Conservation (phyloP, 2,113 vertebrate genomes). For the Alouatta palliata region DNA sequence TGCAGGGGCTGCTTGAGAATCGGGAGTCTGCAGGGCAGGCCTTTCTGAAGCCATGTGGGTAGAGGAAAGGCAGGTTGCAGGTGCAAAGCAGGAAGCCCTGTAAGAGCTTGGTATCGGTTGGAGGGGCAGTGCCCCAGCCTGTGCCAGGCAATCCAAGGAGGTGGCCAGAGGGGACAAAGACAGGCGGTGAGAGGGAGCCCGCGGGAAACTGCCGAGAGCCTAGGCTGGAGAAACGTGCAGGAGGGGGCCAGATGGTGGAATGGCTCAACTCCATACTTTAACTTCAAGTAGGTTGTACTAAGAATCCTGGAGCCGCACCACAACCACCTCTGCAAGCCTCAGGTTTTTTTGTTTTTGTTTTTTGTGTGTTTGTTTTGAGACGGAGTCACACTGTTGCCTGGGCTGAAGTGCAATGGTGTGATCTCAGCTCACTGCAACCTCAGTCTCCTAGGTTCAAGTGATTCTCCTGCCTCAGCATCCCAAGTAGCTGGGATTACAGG, state of each 20-base stretch:
- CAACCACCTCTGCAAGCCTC: neutral
- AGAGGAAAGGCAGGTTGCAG: neutral
- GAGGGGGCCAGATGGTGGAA: neutral
- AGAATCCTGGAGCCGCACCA: neutral
- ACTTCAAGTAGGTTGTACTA: neutral
- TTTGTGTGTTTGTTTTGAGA: no score
- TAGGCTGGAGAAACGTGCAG: no score
- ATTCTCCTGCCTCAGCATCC: no score
- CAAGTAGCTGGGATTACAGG: no score
- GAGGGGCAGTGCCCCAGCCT: neutral
- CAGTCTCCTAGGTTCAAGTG: no score
- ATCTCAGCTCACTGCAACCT: no score
- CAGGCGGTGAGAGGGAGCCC: neutral
- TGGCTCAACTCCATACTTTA: neutral
- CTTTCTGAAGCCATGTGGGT: neutral
- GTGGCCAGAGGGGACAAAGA: neutral
- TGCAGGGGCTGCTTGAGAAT: neutral
- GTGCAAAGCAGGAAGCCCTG: neutral
- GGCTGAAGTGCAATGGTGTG: no score
- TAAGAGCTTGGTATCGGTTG: accelerated
- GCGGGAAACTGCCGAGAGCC: accelerated
- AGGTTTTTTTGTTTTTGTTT: no score
- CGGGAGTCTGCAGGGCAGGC: no score
- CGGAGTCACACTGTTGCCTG: no score
- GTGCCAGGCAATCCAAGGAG: accelerated